Evolutionary conservation across 2,797 vertebrate species (phyloP), one percentile per base, ranked within the genome.

Genomic region (Eupleurogrammus muticus): DNA sequence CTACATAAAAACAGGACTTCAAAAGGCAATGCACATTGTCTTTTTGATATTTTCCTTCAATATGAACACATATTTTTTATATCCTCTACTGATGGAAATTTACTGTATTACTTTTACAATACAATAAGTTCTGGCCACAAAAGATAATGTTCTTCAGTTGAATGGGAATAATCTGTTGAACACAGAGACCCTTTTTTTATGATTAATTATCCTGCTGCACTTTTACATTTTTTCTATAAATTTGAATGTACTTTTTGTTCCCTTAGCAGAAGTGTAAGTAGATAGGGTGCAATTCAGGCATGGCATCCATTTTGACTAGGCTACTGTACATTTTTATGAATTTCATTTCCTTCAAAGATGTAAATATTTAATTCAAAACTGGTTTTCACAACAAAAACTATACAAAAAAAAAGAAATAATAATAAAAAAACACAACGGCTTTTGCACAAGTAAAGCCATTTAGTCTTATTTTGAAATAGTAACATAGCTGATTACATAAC

Each of bases 21-120:
- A 28, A 28, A 28, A 6, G 28, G 28, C 28, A 28, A n/a, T 28
- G 28, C 28, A 28, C 3, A 28, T 28, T 28, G 49, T 28, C 47
- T 23, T 66, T 28, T 46, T 3, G 23, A 16, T 55, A 40, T 17
- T 57, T 17, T 49, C 23, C 23, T 66, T 24, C 13, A n/a, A 62
- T 28, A 9, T 36, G 9, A 11, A 50, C 36, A 40, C 1, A 11
- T 34, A 6, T 34, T 9, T 19, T 20, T 17, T 24, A 46, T 34
- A 12, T 5, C 10, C 13, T 28, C 9, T 21, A 42, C 4, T 50
- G 7, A 3, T 0, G 10, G 36, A 28, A 50, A 28, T 3, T 28
- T 28, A 28, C 6, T 28, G 28, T 28, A 28, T 28, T 28, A 28
- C 6, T 28, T 28, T 28, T 28, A 6, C 28, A 28, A 28, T 28